Conservation (phyloP, 2,797 vertebrate species). For the Kryptolebias ocellatus region DNA sequence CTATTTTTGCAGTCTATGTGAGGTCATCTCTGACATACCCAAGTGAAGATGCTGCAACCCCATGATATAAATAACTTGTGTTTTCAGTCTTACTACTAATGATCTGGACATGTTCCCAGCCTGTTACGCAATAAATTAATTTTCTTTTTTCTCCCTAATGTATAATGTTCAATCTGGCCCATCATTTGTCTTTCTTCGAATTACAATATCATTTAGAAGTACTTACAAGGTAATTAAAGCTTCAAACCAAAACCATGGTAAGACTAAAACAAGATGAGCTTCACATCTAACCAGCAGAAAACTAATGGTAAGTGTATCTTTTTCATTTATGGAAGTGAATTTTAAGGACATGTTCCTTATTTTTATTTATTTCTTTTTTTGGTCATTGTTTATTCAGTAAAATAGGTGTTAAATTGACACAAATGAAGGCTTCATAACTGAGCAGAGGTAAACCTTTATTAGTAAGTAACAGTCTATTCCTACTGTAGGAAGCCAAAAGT, state of each 20-base stretch:
- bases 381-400: too few species aligned
- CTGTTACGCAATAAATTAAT: constrained; percentile 37
- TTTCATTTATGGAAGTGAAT: too few species aligned
- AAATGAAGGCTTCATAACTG: background rate
- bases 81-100: constrained; percentile 28
- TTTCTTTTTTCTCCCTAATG: too few species aligned
- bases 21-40: constrained; percentile 15
- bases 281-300: background rate
- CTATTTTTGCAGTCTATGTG: background rate
- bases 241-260: background rate
- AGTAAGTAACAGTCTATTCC: background rate
- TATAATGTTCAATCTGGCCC: too few species aligned
- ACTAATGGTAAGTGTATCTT: background rate
- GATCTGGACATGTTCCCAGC: constrained; percentile 43
- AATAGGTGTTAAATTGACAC: background rate
- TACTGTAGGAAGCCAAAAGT: too few species aligned
- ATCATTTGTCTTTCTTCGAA: too few species aligned
- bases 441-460: background rate
- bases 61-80: constrained; percentile 53
- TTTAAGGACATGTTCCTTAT: too few species aligned
- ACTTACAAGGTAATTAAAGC: too few species aligned
- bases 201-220: too few species aligned
- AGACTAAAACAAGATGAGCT: background rate
- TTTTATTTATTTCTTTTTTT: too few species aligned
- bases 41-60: constrained; percentile 3